These are phyloP conservation scores for Myripristis jacobus DNA, from an alignment of 2,797 vertebrate species.

Conservation along the genomic window DNA sequence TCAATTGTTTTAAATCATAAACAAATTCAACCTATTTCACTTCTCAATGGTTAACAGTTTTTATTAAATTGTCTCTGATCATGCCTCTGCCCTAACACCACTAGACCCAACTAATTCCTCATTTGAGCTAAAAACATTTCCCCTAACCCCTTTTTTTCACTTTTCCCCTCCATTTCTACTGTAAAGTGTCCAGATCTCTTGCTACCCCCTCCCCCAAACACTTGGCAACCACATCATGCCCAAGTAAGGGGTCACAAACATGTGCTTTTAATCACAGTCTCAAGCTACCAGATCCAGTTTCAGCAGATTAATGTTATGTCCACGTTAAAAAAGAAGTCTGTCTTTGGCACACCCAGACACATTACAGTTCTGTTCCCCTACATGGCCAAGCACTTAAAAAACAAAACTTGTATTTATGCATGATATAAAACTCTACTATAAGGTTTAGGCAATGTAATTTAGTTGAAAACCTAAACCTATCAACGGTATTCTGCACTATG, in stretches of 20 bases:
- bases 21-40: not conserved
- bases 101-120: not conserved
- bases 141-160: constrained; percentile 7
- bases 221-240: constrained; percentile 52
- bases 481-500: constrained; percentile 6
- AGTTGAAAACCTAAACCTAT: constrained; percentile 25
- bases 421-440: constrained; percentile 16
- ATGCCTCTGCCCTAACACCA: not conserved
- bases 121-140: constrained; percentile 18
- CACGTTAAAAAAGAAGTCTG: constrained; percentile 49
- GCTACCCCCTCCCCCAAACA: constrained; percentile 43
- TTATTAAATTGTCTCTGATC: not conserved
- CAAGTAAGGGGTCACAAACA: constrained; percentile 64
- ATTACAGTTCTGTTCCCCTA: constrained; percentile 28
- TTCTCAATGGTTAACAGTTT: not conserved
- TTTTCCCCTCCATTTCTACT: constrained; percentile 24
- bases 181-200: constrained; percentile 40
- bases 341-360: constrained; percentile 28
- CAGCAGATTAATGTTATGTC: constrained; percentile 60
- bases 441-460: constrained; percentile 21
- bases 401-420: constrained; percentile 4
- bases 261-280: constrained; percentile 73
- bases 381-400: constrained; percentile 8
- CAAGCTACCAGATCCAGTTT: constrained; percentile 58
- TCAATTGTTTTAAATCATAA: not conserved